Base-by-base conservation (phyloP, 1,140 invertebrate species). In the Trachymyrmex cornetzi region DNA sequence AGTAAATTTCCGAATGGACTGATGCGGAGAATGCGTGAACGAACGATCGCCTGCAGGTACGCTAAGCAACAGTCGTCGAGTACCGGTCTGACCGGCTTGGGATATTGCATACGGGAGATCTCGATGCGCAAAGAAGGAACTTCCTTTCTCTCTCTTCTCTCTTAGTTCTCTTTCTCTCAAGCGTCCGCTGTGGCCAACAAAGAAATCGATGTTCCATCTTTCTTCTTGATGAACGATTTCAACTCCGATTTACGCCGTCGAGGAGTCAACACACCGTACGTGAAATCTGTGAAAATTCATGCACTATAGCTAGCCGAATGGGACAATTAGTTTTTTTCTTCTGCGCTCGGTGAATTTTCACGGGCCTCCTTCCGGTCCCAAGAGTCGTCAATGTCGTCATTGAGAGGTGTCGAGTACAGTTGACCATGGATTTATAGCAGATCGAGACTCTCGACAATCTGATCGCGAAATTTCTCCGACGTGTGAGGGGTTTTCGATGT, bases 81-180 rank as follows among this genome's bases (percentile, higher is more conserved):
- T 93, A 94, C 93, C 91, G 93, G 93, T 94, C 91, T 90, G 91
- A 93, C 93, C 92, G 92, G 93, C 75, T 91, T 67, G 69, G 30
- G 44, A 81, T 38, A 67, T 87, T 77, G 86, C 90, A 92, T 92
- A 91, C 86, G 88, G 91, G 91, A 91, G 92, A 88, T 93, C 91
- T 84, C 77, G 64, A 75, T 34, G 24, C 44, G 57, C 57, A 61
- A 44, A 79, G 87, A 80, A 85, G 80, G 44, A 57, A 53, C 72
- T 55, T 19, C n/a, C 27, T 30, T 22, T 79, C 44, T 55, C 30
- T 59, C 44, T 19, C 24, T 38, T 61, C 38, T 34, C 34, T 19
- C 30, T 55, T 67, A 19, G 6, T 38, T 30, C 63, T 44, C 24
- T 30, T 67, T 66, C 67, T 75, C 48, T 16, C 12, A 71, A 80